These are phyloP conservation scores for Anarhynchus alexandrinus DNA, from an alignment of 2,113 vertebrate genomes.

Conservation along the genomic window DNA sequence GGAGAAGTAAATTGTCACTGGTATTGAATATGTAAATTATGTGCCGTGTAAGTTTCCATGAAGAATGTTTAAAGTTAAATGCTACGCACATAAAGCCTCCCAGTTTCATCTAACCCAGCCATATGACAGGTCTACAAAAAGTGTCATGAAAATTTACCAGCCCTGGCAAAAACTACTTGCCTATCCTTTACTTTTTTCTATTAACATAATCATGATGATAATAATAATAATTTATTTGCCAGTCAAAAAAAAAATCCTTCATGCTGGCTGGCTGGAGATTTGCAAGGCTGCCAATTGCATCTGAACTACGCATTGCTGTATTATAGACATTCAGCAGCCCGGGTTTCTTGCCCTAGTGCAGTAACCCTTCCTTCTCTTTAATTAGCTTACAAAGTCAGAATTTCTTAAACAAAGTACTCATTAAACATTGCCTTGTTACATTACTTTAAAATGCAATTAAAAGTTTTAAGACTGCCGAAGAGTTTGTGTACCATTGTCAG, in stretches of 20 bases:
- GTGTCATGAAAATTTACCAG: conserved; percentile 40
- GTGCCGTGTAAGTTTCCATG: conserved; percentile 78
- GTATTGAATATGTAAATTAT: conserved; percentile 86
- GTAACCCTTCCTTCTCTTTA: conserved; percentile 51
- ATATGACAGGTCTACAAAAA: conserved; percentile 46
- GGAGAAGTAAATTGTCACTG: conserved; percentile 86
- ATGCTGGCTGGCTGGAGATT: conserved; percentile 20
- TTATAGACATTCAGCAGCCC: background rate
- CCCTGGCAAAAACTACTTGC: conserved; percentile 30
- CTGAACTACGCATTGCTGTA: background rate
- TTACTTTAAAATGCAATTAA: conserved; percentile 66
- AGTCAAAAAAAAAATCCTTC: conserved; percentile 12
- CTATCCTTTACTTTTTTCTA: conserved; percentile 29
- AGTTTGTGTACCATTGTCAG: conserved; percentile 52
- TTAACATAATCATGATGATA: conserved; percentile 22
- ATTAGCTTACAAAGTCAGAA: conserved; percentile 67
- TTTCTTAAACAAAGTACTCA: conserved; percentile 62
- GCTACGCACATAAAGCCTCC: conserved; percentile 68
- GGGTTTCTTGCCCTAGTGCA: conserved; percentile 11
- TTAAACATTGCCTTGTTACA: conserved; percentile 54
- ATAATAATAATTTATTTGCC: conserved; percentile 48
- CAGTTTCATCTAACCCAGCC: conserved; percentile 63
- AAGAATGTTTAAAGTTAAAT: conserved; percentile 81
- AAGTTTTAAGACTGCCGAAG: conserved; percentile 8
- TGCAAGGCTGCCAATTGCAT: conserved; percentile 56